Evolutionary conservation across 2,888 invertebrate genomes (phyloP).

Genomic region (Clunio marinus): DNA sequence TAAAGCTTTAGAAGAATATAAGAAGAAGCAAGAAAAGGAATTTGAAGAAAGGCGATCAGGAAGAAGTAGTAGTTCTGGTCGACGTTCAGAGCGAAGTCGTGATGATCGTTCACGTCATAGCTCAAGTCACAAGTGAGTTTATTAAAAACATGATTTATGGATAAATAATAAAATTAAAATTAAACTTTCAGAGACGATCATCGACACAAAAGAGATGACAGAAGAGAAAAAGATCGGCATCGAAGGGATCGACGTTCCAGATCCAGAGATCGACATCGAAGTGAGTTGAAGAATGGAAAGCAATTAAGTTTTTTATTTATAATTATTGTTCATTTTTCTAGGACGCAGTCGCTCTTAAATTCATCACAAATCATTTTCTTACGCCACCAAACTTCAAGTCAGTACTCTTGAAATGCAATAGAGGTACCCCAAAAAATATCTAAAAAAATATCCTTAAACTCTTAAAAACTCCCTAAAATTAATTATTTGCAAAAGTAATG

Average conservation of each 20-base stretch:
- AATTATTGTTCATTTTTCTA: not conserved
- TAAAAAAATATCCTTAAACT: slow-evolving; percentile 21
- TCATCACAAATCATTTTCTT: not conserved
- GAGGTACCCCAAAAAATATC: slow-evolving; percentile 30
- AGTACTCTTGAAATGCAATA: not conserved
- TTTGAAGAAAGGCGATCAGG: slow-evolving; percentile 43
- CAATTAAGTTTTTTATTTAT: not conserved
- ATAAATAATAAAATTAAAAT: not conserved
- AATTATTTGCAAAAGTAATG: slow-evolving; percentile 26
- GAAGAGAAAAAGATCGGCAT: slow-evolving; percentile 41
- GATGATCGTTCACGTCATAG: slow-evolving; percentile 13
- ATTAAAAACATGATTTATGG: no score
- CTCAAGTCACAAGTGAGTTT: not conserved
- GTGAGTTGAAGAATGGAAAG: slow-evolving; percentile 9
- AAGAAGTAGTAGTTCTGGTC: slow-evolving; percentile 42
- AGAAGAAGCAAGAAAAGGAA: slow-evolving; percentile 59
- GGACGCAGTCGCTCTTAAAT: slow-evolving; percentile 29
- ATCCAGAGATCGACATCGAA: slow-evolving; percentile 39
- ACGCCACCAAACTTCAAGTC: no score
- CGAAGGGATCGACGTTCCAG: slow-evolving; percentile 41
- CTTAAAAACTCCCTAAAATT: slow-evolving; percentile 18
- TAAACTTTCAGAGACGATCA: not conserved
- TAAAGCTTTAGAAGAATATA: slow-evolving; percentile 63
- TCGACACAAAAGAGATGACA: slow-evolving; percentile 47
- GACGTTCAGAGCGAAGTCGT: slow-evolving; percentile 39